phyloP scores from a whole-genome alignment of 35 echinoderm and acorn worm species.

The Apostichopus japonicus region DNA sequence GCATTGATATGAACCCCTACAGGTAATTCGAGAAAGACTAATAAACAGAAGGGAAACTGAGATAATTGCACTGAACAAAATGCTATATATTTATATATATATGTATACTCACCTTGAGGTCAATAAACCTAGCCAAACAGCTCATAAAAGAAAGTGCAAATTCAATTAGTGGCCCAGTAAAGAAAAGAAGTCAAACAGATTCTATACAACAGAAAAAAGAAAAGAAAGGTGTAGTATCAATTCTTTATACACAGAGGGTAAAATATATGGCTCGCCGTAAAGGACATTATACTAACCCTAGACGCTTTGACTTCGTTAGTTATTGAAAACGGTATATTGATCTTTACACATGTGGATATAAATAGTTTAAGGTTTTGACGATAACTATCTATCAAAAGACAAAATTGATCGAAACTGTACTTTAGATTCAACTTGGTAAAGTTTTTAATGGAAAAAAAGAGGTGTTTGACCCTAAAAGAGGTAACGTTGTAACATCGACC shows the following conservation, averaged over 20 bases:
- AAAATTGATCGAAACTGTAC: conserved; percentile 10
- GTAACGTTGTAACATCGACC: background rate
- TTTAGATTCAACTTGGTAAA: background rate
- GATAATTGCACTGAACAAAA: too few relatives aligned
- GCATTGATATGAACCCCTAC: too few relatives aligned
- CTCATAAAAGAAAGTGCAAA: background rate
- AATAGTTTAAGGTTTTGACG: background rate
- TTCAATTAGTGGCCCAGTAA: background rate
- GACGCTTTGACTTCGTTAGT: background rate
- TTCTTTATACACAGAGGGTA: background rate
- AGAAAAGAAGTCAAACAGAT: conserved; percentile 1
- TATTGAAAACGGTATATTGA: conserved; percentile 18
- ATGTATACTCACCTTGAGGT: background rate
- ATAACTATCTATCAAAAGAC: background rate
- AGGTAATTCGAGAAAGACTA: too few relatives aligned
- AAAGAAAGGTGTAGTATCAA: background rate
- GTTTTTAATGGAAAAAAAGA: background rate
- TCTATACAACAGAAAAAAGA: background rate
- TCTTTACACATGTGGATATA: background rate
- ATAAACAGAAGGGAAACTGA: too few relatives aligned
- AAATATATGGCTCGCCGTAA: background rate
- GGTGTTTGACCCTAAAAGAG: background rate
- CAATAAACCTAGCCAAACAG: background rate
- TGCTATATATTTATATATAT: too few relatives aligned
- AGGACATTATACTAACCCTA: background rate